Evolutionary conservation across 2,113 vertebrate genomes (phyloP), one percentile per base, ranked within the genome.

Genomic region (Psittacara wagleri): DNA sequence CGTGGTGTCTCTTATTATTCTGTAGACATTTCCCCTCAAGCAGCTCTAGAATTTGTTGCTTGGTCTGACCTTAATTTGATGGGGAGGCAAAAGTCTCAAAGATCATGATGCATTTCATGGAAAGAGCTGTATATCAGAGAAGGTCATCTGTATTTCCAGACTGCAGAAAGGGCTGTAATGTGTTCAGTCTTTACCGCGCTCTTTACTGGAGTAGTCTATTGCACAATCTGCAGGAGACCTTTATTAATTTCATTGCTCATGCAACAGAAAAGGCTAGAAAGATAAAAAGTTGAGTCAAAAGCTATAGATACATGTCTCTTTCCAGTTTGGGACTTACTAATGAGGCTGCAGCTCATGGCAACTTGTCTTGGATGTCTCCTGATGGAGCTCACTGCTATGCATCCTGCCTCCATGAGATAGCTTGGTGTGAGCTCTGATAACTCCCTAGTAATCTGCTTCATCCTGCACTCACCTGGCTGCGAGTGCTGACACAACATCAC

Each of bases 1-100:
- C 0, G 0, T 29, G 37, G 12, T 48, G 39, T 54, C 77, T 84
- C 48, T 76, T 77, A 27, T 28, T n/a, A 33, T 28, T n/a, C 31
- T 48, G 44, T 0, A 62, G 67, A 59, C 15, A 3, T 59, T 66
- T 83, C 59, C 85, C 41, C 85, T 83, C 68, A 8, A 49, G 48
- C 61, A 31, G 2, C 31, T 85, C 62, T 23, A 19, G 1, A 9
- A 41, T 57, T 54, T 88, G 33, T 73, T 86, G 63, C 49, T 55
- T 69, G 35, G 6, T 51, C 66, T 76, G 70, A 83, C 23, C 57
- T 86, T 41, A 62, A 27, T 44, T 73, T 46, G 35, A 37, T 48
- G 13, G 17, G 28, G 24, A 72, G 35, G 59, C 49, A 83, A 49
- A 74, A 80, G 63, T 41, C 78, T 80, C 72, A 49, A 18, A 44